These are phyloP conservation scores for Pseudolycoriella hygida DNA, from an alignment of 2,888 invertebrate genomes.

Conservation along the genomic window DNA sequence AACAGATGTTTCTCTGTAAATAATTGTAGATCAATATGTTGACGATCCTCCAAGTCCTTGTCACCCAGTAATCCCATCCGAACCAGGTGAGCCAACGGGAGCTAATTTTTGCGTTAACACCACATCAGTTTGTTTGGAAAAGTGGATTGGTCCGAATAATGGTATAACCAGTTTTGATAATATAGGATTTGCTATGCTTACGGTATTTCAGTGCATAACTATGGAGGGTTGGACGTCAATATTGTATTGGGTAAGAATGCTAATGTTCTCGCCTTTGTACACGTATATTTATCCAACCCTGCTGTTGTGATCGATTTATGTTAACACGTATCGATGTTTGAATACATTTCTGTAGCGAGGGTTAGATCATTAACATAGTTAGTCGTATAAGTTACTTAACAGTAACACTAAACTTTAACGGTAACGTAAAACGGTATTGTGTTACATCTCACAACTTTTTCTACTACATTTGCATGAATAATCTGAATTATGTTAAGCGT, in stretches of 20 bases:
- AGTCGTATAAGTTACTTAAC: no score
- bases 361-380: no score
- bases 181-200: conserved; percentile 99
- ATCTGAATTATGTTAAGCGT: no score
- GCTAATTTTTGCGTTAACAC: background rate
- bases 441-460: no score
- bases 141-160: conserved; percentile 92
- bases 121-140: conserved; percentile 57
- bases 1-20: no score
- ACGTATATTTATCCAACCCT: background rate
- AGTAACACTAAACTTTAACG: no score
- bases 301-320: no score
- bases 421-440: no score
- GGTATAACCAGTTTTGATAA: conserved; percentile 99
- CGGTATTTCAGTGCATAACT: conserved; percentile 99
- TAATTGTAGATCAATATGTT: conserved; percentile 30
- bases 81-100: conserved; percentile 51
- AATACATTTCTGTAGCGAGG: no score
- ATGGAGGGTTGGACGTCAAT: conserved; percentile 99
- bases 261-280: background rate
- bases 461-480: no score
- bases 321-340: no score
- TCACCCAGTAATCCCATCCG: conserved; percentile 30
- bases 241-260: conserved; percentile 84
- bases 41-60: conserved; percentile 43